A percentile compares a stretch with the other conserved stretches of the same genome.
Evolutionary conservation across 2,113 vertebrate genomes (phyloP).

Genomic region (Mesembrinibis cayennensis): DNA sequence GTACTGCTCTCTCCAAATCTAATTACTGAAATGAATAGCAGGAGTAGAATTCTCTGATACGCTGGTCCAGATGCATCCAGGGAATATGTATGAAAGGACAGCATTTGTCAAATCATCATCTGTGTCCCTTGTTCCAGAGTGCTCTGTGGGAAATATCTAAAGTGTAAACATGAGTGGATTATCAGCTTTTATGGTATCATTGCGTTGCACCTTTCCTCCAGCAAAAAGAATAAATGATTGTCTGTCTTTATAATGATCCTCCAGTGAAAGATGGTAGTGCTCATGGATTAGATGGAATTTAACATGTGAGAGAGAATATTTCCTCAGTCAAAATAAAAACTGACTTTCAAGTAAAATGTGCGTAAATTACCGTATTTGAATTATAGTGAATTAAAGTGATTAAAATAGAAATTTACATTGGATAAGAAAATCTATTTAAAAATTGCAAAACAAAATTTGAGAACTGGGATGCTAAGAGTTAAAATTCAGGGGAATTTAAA

Average conservation of each 20-base stretch:
- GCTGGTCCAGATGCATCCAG: background rate
- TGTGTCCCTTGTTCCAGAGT: background rate
- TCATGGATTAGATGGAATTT: conserved; percentile 28
- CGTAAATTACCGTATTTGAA: background rate
- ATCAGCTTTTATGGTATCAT: conserved; percentile 54
- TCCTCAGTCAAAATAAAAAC: background rate
- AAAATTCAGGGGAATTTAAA: background rate
- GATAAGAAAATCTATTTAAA: background rate
- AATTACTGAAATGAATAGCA: conserved; percentile 52
- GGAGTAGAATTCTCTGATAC: conserved; percentile 2
- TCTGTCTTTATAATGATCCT: conserved; percentile 8
- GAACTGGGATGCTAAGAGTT: background rate
- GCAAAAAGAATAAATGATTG: background rate
- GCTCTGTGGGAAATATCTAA: conserved; percentile 21
- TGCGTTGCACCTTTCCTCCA: conserved; percentile 39
- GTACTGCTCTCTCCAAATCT: conserved; percentile 10
- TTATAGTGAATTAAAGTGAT: background rate
- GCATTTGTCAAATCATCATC: conserved; percentile 26
- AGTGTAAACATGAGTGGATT: conserved; percentile 61
- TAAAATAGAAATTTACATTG: background rate
- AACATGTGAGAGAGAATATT: background rate
- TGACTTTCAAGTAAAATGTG: background rate
- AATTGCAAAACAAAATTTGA: background rate
- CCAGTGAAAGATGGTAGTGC: background rate
- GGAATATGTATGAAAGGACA: conserved; percentile 31